phyloP scores from a whole-genome alignment of 2,888 invertebrate species.

The Melanostoma mellinum region DNA sequence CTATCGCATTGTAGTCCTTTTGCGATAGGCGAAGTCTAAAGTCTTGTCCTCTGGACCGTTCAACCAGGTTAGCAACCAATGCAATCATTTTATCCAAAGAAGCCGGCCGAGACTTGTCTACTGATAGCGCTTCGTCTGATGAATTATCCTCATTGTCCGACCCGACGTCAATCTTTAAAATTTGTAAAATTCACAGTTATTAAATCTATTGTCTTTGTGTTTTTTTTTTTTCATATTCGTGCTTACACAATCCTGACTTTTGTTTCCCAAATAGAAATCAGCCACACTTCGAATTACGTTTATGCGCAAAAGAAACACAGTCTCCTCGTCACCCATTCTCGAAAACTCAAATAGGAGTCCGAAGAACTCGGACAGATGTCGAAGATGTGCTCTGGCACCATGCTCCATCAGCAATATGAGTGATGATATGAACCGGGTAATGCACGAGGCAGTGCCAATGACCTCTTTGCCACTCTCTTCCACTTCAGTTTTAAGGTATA shows the following conservation, averaged over 20 bases:
- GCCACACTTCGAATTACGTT: slow-evolving; percentile 95
- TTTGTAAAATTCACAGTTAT: slow-evolving; percentile 54
- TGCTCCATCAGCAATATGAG: slow-evolving; percentile 93
- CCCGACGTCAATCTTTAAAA: slow-evolving; percentile 79
- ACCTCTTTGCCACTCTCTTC: slow-evolving; percentile 82
- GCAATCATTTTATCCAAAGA: slow-evolving; percentile 98
- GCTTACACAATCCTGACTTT: slow-evolving; percentile 86
- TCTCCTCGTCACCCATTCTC: slow-evolving; percentile 97
- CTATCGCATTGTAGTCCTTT: slow-evolving; percentile 91
- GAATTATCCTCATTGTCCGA: slow-evolving; percentile 83
- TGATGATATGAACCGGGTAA: slow-evolving; percentile 95
- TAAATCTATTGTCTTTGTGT: neutral
- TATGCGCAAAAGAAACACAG: slow-evolving; percentile 91
- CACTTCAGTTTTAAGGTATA: slow-evolving; percentile 84
- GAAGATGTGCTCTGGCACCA: slow-evolving; percentile 92
- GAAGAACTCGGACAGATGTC: slow-evolving; percentile 96
- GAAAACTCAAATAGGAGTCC: slow-evolving; percentile 95
- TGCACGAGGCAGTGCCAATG: slow-evolving; percentile 91
- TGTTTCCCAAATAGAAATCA: slow-evolving; percentile 95
- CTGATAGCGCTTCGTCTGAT: slow-evolving; percentile 83
- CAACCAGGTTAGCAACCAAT: slow-evolving; percentile 92
- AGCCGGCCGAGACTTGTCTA: slow-evolving; percentile 91
- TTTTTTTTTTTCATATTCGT: slow-evolving; percentile 39
- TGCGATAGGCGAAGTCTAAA: slow-evolving; percentile 89
- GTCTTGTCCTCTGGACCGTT: slow-evolving; percentile 91